phyloP scores from a whole-genome alignment of 2,888 invertebrate genomes.

The Hipparchia semele region DNA sequence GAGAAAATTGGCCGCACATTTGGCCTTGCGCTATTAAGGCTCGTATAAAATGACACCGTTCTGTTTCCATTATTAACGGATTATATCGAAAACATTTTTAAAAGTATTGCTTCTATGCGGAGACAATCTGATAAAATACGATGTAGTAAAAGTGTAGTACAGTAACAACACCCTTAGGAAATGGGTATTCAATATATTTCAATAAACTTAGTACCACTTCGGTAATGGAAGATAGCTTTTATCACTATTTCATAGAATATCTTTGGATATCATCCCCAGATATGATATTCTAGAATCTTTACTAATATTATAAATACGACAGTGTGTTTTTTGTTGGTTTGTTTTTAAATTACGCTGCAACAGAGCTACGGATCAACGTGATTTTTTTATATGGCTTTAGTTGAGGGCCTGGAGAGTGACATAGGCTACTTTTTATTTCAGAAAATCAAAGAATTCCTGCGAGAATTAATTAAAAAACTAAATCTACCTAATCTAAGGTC shows the following conservation, averaged over 20 bases:
- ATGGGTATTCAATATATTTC: slow-evolving; percentile 7
- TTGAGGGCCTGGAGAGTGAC: too few species aligned
- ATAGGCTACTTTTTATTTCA: too few species aligned
- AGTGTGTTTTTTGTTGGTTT: too few species aligned
- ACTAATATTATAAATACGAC: too few species aligned
- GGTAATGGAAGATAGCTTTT: slow-evolving; percentile 14
- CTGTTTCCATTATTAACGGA: background rate
- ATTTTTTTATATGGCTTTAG: too few species aligned
- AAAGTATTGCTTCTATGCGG: background rate
- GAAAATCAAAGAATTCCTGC: too few species aligned
- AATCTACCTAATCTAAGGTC: too few species aligned
- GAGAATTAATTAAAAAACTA: too few species aligned
- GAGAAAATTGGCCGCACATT: too few species aligned
- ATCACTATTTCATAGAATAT: slow-evolving; percentile 11
- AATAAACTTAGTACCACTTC: slow-evolving; percentile 16
- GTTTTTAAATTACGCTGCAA: too few species aligned
- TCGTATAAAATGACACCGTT: background rate
- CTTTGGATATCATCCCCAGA: slow-evolving; percentile 2
- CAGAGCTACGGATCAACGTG: too few species aligned
- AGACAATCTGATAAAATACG: slow-evolving; percentile 16
- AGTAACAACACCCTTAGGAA: background rate
- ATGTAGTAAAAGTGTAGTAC: slow-evolving; percentile 8
- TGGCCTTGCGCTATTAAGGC: too few species aligned
- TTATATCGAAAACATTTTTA: background rate
- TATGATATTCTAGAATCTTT: background rate